Percentiles rank a stretch among this genome's conserved stretches.
These are phyloP conservation scores for Rhamphomyia laevipes DNA, from an alignment of 2,888 invertebrate genomes.

Conservation along the genomic window DNA sequence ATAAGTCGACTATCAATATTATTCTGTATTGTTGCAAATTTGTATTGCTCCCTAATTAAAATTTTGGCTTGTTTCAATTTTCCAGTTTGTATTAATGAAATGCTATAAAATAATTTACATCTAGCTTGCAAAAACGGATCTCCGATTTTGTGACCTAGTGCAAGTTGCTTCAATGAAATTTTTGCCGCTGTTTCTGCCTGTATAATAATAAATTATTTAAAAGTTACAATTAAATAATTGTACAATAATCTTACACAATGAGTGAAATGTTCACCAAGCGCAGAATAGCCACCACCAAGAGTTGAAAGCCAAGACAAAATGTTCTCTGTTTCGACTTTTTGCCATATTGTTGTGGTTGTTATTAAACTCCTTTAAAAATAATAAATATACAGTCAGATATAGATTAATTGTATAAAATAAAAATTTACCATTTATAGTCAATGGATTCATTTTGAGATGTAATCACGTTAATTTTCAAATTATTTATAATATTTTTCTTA, in stretches of 20 bases:
- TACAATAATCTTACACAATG: conserved; percentile 51
- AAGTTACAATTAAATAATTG: neutral
- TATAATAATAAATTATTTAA: conserved; percentile 3
- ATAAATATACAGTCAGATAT: too few species aligned
- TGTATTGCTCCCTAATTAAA: conserved; percentile 47
- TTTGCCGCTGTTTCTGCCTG: conserved; percentile 81
- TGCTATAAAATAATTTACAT: conserved; percentile 74
- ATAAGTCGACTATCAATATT: conserved; percentile 50
- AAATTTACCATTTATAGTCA: too few species aligned
- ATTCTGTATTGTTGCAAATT: conserved; percentile 31
- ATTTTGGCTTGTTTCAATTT: conserved; percentile 48
- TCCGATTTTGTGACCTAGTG: conserved; percentile 65
- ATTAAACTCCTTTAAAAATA: neutral
- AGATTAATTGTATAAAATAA: too few species aligned
- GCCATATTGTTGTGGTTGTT: conserved; percentile 39
- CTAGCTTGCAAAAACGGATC: conserved; percentile 71
- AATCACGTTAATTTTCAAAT: too few species aligned
- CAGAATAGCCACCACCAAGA: conserved; percentile 91
- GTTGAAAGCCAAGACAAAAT: conserved; percentile 92
- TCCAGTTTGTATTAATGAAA: conserved; percentile 78
- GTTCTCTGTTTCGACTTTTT: conserved; percentile 65
- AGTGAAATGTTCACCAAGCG: conserved; percentile 77
- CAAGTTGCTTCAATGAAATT: conserved; percentile 75
- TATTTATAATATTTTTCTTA: too few species aligned
- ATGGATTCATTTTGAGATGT: too few species aligned